phyloP scores from a whole-genome alignment of 1,140 invertebrate genomes.

The Pseudomyrmex concolor region DNA sequence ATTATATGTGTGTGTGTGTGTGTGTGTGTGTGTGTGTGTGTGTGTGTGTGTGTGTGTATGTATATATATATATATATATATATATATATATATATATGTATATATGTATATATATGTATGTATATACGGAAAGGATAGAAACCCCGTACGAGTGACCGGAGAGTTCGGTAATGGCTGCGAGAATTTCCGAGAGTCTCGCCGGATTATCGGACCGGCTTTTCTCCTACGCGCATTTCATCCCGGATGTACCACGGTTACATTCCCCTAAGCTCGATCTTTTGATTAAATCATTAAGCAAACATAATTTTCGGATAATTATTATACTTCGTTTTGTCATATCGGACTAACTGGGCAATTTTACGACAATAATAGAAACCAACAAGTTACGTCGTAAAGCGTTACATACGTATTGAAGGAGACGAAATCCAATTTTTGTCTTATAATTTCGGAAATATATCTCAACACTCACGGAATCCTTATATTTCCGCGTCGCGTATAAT shows the following conservation, averaged over 20 bases:
- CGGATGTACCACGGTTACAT: constrained; percentile 4
- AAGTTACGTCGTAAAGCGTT: not conserved
- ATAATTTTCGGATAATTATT: constrained; percentile 53
- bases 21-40: too few relatives aligned
- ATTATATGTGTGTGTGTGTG: too few relatives aligned
- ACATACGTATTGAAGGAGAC: not conserved
- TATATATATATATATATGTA: too few relatives aligned
- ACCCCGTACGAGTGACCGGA: constrained; percentile 44
- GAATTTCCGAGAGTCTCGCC: constrained; percentile 64
- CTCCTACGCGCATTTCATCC: constrained; percentile 50
- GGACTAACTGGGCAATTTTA: not conserved
- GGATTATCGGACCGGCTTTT: constrained; percentile 39
- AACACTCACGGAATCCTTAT: not conserved
- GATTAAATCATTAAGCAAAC: constrained; percentile 65
- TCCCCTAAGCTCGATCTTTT: constrained; percentile 37
- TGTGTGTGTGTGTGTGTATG: not conserved
- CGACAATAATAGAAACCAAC: constrained; percentile 15
- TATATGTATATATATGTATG: too few relatives aligned
- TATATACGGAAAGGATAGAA: constrained; percentile 56
- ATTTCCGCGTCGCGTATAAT: not conserved
- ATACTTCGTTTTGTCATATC: constrained; percentile 9
- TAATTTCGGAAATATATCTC: not conserved
- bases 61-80: too few relatives aligned
- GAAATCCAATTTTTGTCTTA: too few relatives aligned
- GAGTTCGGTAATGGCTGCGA: constrained; percentile 64